These are phyloP conservation scores for Drosophila tropicalis DNA, from an alignment of 1,140 invertebrate genomes.

Conservation along the genomic window DNA sequence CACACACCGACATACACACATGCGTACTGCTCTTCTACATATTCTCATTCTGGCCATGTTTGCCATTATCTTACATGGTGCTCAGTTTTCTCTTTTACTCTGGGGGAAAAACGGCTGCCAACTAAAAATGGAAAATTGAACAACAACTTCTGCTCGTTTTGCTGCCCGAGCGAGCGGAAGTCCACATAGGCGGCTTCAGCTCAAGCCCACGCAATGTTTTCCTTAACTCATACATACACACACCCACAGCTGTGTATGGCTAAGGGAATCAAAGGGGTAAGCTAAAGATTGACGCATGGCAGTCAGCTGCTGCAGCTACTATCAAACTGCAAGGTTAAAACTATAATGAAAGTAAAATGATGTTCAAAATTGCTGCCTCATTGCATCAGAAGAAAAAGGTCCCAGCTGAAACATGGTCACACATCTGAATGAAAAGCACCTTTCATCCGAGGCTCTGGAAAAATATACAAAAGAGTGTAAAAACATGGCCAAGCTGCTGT, in stretches of 20 bases:
- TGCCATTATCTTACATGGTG: conserved; percentile 72
- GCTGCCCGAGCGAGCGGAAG: conserved; percentile 79
- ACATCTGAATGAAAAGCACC: too few species aligned
- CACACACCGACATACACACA: conserved; percentile 20
- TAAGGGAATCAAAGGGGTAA: too few species aligned
- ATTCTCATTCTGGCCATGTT: conserved; percentile 48
- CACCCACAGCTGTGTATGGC: conserved; percentile 4
- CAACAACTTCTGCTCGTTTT: conserved; percentile 81
- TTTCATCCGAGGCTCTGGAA: too few species aligned
- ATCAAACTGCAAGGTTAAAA: conserved; percentile 76
- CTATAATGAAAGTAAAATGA: conserved; percentile 80
- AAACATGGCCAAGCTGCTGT: too few species aligned
- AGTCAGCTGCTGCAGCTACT: conserved; percentile 17
- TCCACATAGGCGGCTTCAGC: conserved; percentile 18
- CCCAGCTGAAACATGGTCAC: too few species aligned
- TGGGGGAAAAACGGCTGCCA: conserved; percentile 43
- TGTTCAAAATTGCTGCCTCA: conserved; percentile 66
- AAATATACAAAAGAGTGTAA: too few species aligned
- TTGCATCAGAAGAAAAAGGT: conserved; percentile 46
- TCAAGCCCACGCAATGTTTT: conserved; percentile 66
- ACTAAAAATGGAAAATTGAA: conserved; percentile 82
- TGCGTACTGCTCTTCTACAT: neutral
- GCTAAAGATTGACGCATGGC: neutral
- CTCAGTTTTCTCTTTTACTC: conserved; percentile 21
- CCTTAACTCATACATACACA: conserved; percentile 30